Evolutionary conservation across 1,140 invertebrate species (phyloP).

Genomic region (Cydia fagiglandana): DNA sequence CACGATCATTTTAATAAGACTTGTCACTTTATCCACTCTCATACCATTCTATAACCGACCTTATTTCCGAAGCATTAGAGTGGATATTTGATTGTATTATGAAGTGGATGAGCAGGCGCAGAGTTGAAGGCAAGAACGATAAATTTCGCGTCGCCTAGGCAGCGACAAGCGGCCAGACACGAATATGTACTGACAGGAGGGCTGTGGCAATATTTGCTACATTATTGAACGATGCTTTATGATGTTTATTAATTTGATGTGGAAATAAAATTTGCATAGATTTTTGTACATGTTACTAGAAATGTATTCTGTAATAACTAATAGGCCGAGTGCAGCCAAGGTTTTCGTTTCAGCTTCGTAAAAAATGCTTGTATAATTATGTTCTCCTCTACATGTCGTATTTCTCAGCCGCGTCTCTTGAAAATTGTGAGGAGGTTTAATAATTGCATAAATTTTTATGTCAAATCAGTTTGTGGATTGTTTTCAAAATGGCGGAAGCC

Average conservation of each 20-base stretch:
- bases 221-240: slow-evolving; percentile 14
- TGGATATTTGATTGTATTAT: neutral
- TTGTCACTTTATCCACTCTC: neutral
- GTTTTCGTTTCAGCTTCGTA: too few relatives aligned
- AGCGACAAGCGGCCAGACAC: slow-evolving; percentile 15
- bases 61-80: neutral
- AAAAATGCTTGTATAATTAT: too few relatives aligned
- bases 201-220: slow-evolving; percentile 13
- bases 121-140: slow-evolving; percentile 9
- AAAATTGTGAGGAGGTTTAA: too few relatives aligned
- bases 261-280: slow-evolving; percentile 3
- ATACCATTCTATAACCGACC: neutral
- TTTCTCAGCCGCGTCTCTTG: too few relatives aligned
- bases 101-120: neutral
- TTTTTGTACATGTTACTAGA: neutral
- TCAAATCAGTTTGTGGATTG: too few relatives aligned
- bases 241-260: slow-evolving; percentile 14
- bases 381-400: too few relatives aligned
- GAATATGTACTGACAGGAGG: slow-evolving; percentile 13
- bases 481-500: too few relatives aligned
- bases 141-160: slow-evolving; percentile 15
- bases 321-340: too few relatives aligned
- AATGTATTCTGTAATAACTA: neutral
- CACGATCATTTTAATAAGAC: slow-evolving; percentile 4
- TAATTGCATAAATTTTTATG: too few relatives aligned